These are phyloP conservation scores for Acropternis orthonyx DNA, from an alignment of 2,797 vertebrate genomes.

Conservation along the genomic window DNA sequence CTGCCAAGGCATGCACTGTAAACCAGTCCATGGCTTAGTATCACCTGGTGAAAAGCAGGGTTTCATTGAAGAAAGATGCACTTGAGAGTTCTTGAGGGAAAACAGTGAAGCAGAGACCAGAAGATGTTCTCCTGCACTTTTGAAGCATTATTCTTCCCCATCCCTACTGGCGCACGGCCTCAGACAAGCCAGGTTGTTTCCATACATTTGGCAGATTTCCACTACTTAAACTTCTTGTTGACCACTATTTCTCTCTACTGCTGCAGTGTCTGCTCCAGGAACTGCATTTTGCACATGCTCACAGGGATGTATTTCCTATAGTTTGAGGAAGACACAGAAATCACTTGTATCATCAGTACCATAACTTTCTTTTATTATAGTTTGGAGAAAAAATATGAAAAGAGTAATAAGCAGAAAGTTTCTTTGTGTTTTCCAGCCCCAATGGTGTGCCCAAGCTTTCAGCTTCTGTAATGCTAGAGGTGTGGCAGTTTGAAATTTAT, in stretches of 20 bases:
- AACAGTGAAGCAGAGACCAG: background rate
- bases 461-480: background rate
- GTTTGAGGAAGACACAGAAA: background rate
- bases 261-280: background rate
- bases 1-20: background rate
- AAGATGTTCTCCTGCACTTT: background rate
- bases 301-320: background rate
- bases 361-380: background rate
- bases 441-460: background rate
- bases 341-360: background rate
- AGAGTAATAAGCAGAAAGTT: background rate
- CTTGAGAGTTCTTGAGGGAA: background rate
- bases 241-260: background rate
- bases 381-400: background rate
- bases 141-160: accelerated
- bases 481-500: background rate
- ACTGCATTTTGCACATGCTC: background rate
- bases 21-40: background rate
- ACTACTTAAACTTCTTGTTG: background rate
- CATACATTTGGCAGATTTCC: background rate
- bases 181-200: background rate
- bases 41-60: background rate
- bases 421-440: background rate
- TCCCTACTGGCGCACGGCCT: background rate
- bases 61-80: background rate